Percentiles rank a stretch among this genome's conserved stretches.
phyloP scores from a whole-genome alignment of 2,797 vertebrate species.

The Otus scops region DNA sequence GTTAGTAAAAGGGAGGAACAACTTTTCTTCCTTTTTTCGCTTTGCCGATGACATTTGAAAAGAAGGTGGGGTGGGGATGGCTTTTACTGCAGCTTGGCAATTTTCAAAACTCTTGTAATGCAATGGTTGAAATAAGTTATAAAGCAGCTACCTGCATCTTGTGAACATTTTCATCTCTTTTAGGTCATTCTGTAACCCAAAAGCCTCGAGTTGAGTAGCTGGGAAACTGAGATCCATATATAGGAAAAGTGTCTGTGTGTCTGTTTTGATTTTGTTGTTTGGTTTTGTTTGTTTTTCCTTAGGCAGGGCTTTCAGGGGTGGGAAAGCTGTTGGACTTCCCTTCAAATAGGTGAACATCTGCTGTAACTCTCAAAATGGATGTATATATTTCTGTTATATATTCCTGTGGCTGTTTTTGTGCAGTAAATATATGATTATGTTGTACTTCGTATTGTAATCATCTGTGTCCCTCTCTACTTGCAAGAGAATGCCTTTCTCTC shows the following conservation, averaged over 20 bases:
- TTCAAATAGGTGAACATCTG: slow-evolving; percentile 47
- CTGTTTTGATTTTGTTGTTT: not conserved
- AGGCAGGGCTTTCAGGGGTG: not conserved
- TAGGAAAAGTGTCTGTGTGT: not conserved
- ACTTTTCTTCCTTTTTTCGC: not conserved
- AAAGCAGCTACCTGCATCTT: not conserved
- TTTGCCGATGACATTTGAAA: not conserved
- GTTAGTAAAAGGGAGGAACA: not conserved
- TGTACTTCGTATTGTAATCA: slow-evolving; percentile 60
- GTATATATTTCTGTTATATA: not conserved
- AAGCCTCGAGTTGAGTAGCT: not conserved
- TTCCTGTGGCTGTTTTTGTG: not conserved
- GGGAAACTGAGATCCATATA: not conserved
- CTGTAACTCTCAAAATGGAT: slow-evolving; percentile 27
- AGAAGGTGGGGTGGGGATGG: accelerated
- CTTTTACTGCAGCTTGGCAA: not conserved
- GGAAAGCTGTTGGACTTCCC: not conserved
- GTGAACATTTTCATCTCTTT: not conserved
- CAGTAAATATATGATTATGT: slow-evolving; percentile 58
- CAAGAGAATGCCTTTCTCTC: slow-evolving; percentile 45
- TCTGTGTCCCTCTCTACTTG: slow-evolving; percentile 22
- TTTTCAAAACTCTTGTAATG: not conserved
- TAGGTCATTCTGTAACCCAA: not conserved
- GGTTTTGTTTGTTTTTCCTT: not conserved
- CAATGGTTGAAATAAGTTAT: not conserved